A percentile compares a stretch with the other conserved stretches of the same genome.
Conservation (phyloP, 2,797 vertebrate species). For the Neostethus bicornis region DNA sequence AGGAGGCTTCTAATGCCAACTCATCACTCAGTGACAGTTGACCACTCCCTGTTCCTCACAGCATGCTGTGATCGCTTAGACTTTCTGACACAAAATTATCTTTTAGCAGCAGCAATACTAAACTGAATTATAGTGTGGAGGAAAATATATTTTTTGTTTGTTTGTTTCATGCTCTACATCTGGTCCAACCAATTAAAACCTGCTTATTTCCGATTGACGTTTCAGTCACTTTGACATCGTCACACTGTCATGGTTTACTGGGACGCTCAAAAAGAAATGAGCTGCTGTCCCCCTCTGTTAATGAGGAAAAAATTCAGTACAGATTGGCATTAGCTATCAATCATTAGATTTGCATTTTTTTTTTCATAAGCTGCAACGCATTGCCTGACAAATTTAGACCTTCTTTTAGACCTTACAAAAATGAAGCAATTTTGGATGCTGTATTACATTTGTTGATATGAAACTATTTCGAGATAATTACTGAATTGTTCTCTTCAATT, state of each 20-base stretch:
- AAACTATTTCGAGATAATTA: too few relatives aligned
- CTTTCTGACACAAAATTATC: constrained; percentile 41
- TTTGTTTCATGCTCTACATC: neutral
- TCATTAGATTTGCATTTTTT: neutral
- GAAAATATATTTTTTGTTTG: neutral
- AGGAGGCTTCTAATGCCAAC: constrained; percentile 47
- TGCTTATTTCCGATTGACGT: neutral
- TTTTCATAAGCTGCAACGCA: neutral
- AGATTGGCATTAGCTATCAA: neutral
- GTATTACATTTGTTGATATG: too few relatives aligned
- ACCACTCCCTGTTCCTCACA: constrained; percentile 54
- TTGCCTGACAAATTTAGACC: neutral
- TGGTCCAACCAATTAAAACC: neutral
- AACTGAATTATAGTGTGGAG: neutral
- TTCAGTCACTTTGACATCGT: neutral
- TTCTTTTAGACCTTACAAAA: too few relatives aligned
- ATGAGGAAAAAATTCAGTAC: neutral
- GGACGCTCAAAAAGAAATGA: constrained; percentile 1
- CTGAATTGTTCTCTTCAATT: too few relatives aligned
- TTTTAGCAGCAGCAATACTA: constrained; percentile 29
- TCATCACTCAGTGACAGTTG: constrained; percentile 70
- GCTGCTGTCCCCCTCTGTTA: neutral
- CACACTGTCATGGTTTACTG: constrained; percentile 1
- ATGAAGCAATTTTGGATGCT: too few relatives aligned
- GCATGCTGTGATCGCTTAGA: constrained; percentile 46